phyloP scores from a whole-genome alignment of 1,140 invertebrate species.

The Mylabris phalerata region DNA sequence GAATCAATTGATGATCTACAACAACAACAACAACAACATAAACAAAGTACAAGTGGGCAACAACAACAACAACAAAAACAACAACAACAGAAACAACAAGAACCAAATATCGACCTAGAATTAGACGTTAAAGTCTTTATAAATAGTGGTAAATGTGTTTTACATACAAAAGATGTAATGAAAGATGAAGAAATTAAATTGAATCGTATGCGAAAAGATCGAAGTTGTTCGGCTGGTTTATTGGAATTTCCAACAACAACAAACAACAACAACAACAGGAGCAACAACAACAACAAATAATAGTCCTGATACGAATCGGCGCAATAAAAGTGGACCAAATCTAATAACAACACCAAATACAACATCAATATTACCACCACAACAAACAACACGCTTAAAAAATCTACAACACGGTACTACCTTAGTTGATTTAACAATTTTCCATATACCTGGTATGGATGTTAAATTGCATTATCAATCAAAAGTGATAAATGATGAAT shows the following conservation, averaged over 20 bases:
- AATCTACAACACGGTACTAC: constrained; percentile 41
- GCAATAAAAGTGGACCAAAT: constrained; percentile 36
- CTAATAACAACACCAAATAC: too few species aligned
- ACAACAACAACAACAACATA: background rate
- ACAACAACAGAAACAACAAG: constrained; percentile 53
- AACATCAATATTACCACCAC: too few species aligned
- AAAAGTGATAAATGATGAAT: constrained; percentile 46
- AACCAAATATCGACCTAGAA: constrained; percentile 95
- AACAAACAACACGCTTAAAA: constrained; percentile 15
- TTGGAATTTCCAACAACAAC: constrained; percentile 52
- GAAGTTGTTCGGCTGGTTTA: constrained; percentile 64
- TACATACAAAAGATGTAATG: constrained; percentile 82
- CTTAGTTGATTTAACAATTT: constrained; percentile 78
- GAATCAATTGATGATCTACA: constrained; percentile 29
- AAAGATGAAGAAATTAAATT: constrained; percentile 64
- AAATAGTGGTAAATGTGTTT: constrained; percentile 92
- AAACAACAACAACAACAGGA: background rate
- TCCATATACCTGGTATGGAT: constrained; percentile 91
- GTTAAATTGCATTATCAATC: constrained; percentile 91
- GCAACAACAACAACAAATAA: constrained; percentile 2
- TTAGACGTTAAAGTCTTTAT: constrained; percentile 94
- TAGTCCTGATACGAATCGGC: constrained; percentile 46
- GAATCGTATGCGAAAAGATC: constrained; percentile 61
- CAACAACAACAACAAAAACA: too few species aligned
- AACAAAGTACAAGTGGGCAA: constrained; percentile 2